Evolutionary conservation across 2,888 invertebrate species (phyloP).

Genomic region (Agrotis clavis): DNA sequence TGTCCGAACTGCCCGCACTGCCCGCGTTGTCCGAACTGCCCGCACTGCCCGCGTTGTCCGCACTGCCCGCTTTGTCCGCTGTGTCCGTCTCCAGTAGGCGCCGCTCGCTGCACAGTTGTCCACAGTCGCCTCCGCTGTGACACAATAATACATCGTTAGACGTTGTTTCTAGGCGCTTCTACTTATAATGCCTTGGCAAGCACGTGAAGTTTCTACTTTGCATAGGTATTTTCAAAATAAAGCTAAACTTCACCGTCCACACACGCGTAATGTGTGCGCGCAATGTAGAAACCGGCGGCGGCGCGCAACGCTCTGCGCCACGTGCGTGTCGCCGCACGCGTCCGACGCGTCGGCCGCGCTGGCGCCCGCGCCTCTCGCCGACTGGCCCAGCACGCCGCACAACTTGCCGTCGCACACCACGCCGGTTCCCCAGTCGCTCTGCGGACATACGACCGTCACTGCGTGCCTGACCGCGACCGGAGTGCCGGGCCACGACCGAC

Average conservation of each 20-base stretch:
- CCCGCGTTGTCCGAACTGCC: not conserved
- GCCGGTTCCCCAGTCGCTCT: conserved; percentile 82
- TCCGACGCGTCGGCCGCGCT: conserved; percentile 29
- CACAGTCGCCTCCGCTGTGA: conserved; percentile 76
- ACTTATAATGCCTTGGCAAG: too few relatives aligned
- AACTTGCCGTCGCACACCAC: conserved; percentile 83
- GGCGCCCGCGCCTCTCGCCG: conserved; percentile 49
- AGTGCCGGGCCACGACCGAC: too few relatives aligned
- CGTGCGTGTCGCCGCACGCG: conserved; percentile 75
- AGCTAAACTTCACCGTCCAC: conserved; percentile 69
- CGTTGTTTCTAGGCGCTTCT: not conserved
- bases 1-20: not conserved
- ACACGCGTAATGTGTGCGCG: conserved; percentile 79
- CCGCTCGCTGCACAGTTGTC: conserved; percentile 75
- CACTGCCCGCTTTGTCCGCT: not conserved
- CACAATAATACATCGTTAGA: not conserved
- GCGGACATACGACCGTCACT: conserved; percentile 28
- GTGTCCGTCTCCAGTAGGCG: conserved; percentile 66
- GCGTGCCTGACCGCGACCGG: not conserved
- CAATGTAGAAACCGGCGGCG: conserved; percentile 83
- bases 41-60: conserved; percentile 1
- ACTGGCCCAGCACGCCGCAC: conserved; percentile 80
- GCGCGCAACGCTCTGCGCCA: conserved; percentile 76
- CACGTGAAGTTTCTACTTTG: too few relatives aligned
- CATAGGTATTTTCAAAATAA: not conserved